These are phyloP conservation scores for Neolamprologus fasciatus DNA, from an alignment of 2,113 vertebrate species.

Conservation along the genomic window DNA sequence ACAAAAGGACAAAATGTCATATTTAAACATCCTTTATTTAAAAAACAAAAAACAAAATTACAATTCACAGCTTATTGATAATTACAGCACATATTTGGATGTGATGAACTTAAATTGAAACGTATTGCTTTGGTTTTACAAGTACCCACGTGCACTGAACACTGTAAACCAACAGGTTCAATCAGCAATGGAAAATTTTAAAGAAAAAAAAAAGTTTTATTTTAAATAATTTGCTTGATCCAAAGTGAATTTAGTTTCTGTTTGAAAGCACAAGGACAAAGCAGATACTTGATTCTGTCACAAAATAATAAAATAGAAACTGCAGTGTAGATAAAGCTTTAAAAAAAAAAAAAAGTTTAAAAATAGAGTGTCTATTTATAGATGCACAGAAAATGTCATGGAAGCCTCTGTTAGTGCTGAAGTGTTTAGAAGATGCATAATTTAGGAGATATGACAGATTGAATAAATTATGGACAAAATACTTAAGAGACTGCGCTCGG, in stretches of 20 bases:
- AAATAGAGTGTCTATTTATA: constrained; percentile 38
- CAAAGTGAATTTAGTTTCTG: not conserved
- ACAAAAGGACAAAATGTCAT: not conserved
- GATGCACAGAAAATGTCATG: constrained; percentile 2
- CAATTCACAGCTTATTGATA: constrained; percentile 63
- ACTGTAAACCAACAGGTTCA: constrained; percentile 8
- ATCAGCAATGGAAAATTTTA: not conserved
- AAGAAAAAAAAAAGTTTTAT: not conserved
- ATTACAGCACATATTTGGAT: constrained; percentile 43
- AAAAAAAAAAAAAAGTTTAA: not conserved
- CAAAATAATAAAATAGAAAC: not conserved
- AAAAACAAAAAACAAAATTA: constrained; percentile 25
- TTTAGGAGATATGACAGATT: constrained; percentile 25
- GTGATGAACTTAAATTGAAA: constrained; percentile 14
- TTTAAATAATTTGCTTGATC: not conserved
- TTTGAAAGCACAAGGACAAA: not conserved
- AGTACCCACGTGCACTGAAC: constrained; percentile 24
- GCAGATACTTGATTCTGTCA: not conserved
- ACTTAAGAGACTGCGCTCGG: constrained; percentile 1
- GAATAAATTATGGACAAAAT: constrained; percentile 46
- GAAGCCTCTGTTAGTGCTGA: constrained; percentile 35
- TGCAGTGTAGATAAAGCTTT: constrained; percentile 14
- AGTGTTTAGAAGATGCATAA: constrained; percentile 31
- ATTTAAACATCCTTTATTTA: constrained; percentile 50
- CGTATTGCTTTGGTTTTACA: constrained; percentile 48